Percentiles rank a stretch among this genome's conserved stretches.
phyloP scores from a whole-genome alignment of 2,797 vertebrate genomes.

The Synaphobranchus kaupii region DNA sequence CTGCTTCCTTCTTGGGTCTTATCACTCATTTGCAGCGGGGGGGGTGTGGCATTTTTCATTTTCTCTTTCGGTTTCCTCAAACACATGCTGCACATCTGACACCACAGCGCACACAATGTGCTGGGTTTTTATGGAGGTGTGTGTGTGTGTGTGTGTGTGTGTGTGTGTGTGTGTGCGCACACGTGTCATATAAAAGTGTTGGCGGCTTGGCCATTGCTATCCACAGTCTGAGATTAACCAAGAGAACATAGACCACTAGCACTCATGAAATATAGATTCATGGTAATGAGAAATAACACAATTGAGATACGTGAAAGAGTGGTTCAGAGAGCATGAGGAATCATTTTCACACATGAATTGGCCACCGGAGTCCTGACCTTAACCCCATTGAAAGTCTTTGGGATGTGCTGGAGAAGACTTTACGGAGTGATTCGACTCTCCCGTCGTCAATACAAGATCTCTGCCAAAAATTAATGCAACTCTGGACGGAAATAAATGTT shows the following conservation, averaged over 20 bases:
- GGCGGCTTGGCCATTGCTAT: not conserved
- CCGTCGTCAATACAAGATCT: too few species aligned
- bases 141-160: not conserved
- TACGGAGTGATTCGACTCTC: too few species aligned
- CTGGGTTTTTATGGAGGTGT: not conserved
- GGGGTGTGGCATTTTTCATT: not conserved
- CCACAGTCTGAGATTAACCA: not conserved
- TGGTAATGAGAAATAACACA: not conserved
- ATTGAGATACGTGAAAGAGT: not conserved
- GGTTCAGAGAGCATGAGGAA: too few species aligned
- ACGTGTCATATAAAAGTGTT: not conserved
- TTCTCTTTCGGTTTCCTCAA: not conserved
- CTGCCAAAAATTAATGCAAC: too few species aligned
- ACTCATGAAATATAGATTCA: not conserved
- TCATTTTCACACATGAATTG: too few species aligned
- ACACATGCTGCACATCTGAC: not conserved
- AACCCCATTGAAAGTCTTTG: too few species aligned
- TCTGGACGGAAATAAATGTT: too few species aligned
- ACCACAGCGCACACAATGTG: not conserved
- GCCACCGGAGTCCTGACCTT: too few species aligned
- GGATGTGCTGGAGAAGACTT: too few species aligned
- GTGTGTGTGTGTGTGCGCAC: too few species aligned
- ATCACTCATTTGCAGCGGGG: not conserved
- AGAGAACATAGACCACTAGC: not conserved
- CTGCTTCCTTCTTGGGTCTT: not conserved